phyloP scores from a whole-genome alignment of 2,888 invertebrate genomes.

The Trisateles emortualis region DNA sequence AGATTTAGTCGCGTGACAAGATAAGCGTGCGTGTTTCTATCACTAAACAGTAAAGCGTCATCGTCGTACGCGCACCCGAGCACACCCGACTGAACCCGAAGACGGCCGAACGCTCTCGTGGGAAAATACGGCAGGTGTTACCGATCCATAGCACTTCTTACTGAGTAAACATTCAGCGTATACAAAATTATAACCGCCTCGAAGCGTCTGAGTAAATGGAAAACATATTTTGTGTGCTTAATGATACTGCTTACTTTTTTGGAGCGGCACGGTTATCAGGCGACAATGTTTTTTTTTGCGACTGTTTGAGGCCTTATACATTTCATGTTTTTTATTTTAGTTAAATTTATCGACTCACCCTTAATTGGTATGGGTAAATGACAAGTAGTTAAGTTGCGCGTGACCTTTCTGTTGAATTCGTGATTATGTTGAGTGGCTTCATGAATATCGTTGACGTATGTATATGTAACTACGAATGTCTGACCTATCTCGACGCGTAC shows the following conservation, averaged over 20 bases:
- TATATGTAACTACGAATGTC: conserved; percentile 41
- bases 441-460: conserved; percentile 44
- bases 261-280: conserved; percentile 77
- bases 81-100: conserved; percentile 65
- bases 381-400: conserved; percentile 61
- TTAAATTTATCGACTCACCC: conserved; percentile 73
- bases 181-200: conserved; percentile 86
- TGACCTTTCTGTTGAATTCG: conserved; percentile 63
- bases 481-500: conserved; percentile 19
- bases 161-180: conserved; percentile 85
- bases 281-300: conserved; percentile 78
- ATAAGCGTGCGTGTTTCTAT: conserved; percentile 46
- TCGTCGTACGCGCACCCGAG: conserved; percentile 68
- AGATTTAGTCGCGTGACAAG: conserved; percentile 69
- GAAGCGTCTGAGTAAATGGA: conserved; percentile 85
- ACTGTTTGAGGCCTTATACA: conserved; percentile 61
- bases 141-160: conserved; percentile 84
- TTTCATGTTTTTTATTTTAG: conserved; percentile 70
- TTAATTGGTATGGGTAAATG: conserved; percentile 77
- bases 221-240: conserved; percentile 87
- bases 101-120: conserved; percentile 76
- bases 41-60: conserved; percentile 54
- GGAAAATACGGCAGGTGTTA: conserved; percentile 86
- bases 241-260: conserved; percentile 85
- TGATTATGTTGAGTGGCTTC: conserved; percentile 45